Conservation (phyloP, 2,797 vertebrate genomes). For the Sternarchorhynchus goeldii region DNA sequence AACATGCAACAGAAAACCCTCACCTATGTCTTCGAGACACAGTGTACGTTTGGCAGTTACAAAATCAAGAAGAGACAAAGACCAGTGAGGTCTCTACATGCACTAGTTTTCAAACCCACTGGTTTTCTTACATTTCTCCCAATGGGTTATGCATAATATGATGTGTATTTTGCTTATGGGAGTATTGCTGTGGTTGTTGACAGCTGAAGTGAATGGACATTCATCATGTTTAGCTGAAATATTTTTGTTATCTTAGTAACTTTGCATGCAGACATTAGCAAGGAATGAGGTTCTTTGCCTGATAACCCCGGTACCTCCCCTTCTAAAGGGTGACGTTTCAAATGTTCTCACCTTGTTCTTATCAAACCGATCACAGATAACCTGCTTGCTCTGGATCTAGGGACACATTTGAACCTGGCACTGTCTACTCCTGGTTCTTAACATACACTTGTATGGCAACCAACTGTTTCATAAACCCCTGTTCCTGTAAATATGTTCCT, state of each 20-base stretch:
- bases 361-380: conserved; percentile 8
- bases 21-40: too few relatives aligned
- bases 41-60: too few relatives aligned
- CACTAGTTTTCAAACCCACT: conserved; percentile 1
- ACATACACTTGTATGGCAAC: conserved; percentile 15
- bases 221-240: not conserved
- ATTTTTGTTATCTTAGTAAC: conserved; percentile 9
- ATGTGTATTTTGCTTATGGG: not conserved
- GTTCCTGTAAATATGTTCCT: not conserved
- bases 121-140: conserved; percentile 2
- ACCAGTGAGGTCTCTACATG: too few relatives aligned
- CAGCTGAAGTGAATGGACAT: not conserved
- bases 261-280: conserved; percentile 12
- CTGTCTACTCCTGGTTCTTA: conserved; percentile 13
- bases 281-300: not conserved
- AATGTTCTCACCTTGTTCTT: conserved; percentile 34
- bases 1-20: too few relatives aligned
- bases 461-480: conserved; percentile 23
- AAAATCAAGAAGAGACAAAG: too few relatives aligned
- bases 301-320: not conserved
- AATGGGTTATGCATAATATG: not conserved
- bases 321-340: conserved; percentile 4
- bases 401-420: conserved; percentile 1
- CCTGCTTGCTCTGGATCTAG: conserved; percentile 7
- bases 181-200: conserved; percentile 12